Conservation (phyloP, 2,797 vertebrate genomes). For the Pseudomugil gertrudae region DNA sequence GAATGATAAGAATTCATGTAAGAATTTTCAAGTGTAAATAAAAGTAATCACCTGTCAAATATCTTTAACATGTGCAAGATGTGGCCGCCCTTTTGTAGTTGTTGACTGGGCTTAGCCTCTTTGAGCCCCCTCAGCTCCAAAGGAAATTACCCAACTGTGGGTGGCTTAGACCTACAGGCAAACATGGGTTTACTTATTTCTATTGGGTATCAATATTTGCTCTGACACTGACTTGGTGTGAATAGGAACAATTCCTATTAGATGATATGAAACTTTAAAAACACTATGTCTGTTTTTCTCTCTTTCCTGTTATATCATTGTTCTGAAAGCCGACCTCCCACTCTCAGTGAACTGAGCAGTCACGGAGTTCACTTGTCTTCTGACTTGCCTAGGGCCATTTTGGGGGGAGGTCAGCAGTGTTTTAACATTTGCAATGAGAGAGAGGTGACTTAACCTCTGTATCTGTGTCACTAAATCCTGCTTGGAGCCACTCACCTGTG, state of each 20-base stretch:
- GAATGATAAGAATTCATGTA: no score
- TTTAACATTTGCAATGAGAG: slow-evolving; percentile 39
- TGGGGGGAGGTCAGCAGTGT: slow-evolving; percentile 49
- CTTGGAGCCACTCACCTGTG: slow-evolving; percentile 80
- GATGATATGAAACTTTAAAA: neutral
- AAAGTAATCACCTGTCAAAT: neutral
- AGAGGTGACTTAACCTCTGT: slow-evolving; percentile 53
- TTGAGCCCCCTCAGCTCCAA: slow-evolving; percentile 66
- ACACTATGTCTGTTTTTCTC: neutral
- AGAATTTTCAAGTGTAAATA: no score
- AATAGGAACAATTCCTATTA: neutral
- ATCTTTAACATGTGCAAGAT: slow-evolving; percentile 19
- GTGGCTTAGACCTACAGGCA: slow-evolving; percentile 69
- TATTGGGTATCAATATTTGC: slow-evolving; percentile 21
- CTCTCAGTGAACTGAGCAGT: slow-evolving; percentile 27
- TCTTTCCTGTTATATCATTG: neutral
- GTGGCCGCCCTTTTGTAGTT: slow-evolving; percentile 60
- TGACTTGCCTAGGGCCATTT: slow-evolving; percentile 63
- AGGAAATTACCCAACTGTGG: slow-evolving; percentile 70
- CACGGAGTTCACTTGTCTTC: slow-evolving; percentile 45
- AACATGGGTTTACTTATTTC: slow-evolving; percentile 32
- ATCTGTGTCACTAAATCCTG: slow-evolving; percentile 69
- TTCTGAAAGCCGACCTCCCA: slow-evolving; percentile 23
- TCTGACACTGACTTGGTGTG: neutral
- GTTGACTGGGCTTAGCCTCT: slow-evolving; percentile 74